A percentile compares a stretch with the other conserved stretches of the same genome.
These are phyloP conservation scores for Cryptomyrus ogoouensis DNA, from an alignment of 2,113 vertebrate species.

Conservation along the genomic window DNA sequence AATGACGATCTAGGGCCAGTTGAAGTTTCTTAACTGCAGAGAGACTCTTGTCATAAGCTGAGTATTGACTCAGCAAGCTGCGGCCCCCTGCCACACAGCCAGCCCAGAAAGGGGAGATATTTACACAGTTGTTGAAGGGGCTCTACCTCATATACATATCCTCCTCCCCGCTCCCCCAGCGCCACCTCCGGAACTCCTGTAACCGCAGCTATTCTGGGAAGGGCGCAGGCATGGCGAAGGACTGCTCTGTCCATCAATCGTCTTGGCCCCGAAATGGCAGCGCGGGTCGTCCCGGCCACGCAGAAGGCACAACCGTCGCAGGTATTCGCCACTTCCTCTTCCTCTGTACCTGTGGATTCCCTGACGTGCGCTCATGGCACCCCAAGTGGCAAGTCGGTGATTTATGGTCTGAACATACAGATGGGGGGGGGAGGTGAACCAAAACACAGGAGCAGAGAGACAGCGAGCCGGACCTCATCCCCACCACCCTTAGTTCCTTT, in stretches of 20 bases:
- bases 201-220: slow-evolving; percentile 31
- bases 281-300: neutral
- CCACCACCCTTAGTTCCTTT: neutral
- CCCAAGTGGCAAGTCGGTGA: neutral
- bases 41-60: slow-evolving; percentile 46
- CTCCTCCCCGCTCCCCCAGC: slow-evolving; percentile 11
- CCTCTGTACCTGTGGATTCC: neutral
- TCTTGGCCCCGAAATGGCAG: neutral
- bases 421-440: neutral
- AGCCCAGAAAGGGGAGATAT: slow-evolving; percentile 51
- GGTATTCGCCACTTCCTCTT: neutral
- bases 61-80: slow-evolving; percentile 39
- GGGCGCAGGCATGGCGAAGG: slow-evolving; percentile 1
- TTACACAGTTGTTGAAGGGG: slow-evolving; percentile 62
- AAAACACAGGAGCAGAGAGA: neutral
- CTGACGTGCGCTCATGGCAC: neutral
- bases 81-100: slow-evolving; percentile 35
- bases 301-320: neutral
- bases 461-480: neutral
- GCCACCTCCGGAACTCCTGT: slow-evolving; percentile 21
- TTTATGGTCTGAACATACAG: neutral
- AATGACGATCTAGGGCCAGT: too few relatives aligned
- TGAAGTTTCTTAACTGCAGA: slow-evolving; percentile 7
- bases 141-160: slow-evolving; percentile 48
- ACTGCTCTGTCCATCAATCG: neutral